These are phyloP conservation scores for Drosophila mettleri DNA, from an alignment of 2,888 invertebrate genomes.

Conservation along the genomic window DNA sequence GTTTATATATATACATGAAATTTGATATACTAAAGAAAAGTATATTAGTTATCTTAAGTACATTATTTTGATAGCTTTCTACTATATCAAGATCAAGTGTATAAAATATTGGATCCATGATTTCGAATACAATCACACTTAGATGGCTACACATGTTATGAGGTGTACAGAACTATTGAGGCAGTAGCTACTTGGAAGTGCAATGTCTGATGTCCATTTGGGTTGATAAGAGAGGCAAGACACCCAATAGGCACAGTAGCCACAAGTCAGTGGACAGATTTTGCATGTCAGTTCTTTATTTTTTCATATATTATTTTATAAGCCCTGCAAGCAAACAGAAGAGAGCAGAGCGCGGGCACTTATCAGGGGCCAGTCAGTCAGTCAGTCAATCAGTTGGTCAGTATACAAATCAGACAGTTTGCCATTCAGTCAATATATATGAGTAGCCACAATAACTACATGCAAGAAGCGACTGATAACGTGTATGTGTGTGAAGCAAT, in stretches of 20 bases:
- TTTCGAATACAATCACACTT: not conserved
- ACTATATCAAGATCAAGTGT: not conserved
- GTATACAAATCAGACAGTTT: constrained; percentile 27
- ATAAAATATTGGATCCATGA: not conserved
- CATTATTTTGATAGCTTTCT: no score
- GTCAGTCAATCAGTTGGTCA: constrained; percentile 43
- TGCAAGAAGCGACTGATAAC: constrained; percentile 71
- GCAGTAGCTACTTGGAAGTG: constrained; percentile 43
- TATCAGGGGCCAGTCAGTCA: constrained; percentile 47
- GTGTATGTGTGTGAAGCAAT: constrained; percentile 41
- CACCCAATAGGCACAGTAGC: constrained; percentile 7
- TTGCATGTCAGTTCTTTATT: constrained; percentile 37
- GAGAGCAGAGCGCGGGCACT: constrained; percentile 10
- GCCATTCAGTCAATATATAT: constrained; percentile 24
- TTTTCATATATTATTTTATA: constrained; percentile 1
- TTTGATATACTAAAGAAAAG: no score
- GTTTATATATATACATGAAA: no score
- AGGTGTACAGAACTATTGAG: constrained; percentile 44
- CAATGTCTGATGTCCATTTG: constrained; percentile 43
- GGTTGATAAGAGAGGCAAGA: constrained; percentile 36
- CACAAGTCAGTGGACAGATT: constrained; percentile 36
- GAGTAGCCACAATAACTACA: constrained; percentile 66
- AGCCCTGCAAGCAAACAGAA: constrained; percentile 32
- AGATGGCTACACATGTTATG: not conserved
- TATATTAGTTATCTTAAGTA: no score